Base-by-base conservation (phyloP, 2,113 vertebrate genomes). In the Tenebrosternarchus preto region DNA sequence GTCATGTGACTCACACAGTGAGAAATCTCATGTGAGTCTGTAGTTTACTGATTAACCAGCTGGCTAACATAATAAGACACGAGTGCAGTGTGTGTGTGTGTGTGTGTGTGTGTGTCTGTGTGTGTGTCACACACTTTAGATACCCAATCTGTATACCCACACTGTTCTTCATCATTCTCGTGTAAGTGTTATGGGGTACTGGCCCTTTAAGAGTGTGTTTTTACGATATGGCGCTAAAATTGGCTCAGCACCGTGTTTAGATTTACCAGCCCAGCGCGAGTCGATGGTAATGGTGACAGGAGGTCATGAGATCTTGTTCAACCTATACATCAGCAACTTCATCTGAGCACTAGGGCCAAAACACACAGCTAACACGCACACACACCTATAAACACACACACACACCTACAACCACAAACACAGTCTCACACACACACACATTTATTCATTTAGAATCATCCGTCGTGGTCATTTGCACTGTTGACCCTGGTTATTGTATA, bases 211-310 rank as follows among this genome's bases (percentile, higher is more conserved):
- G 67, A 59, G 56, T 55, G 53, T 57, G 82, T 84, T 73, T 81
- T 86, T 76, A 63, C 85, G 73, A 50, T 29, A 19, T 24, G 63
- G 67, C 84, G 85, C 73, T 79, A 84, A 74, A 77, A 76, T 67
- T 82, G 73, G 85, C 81, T 43, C 29, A 20, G 69, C n/a, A 77
- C 36, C 2, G 46, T 77, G 77, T 86, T 78, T 79, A 80, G 75
- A 25, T 71, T 81, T 81, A 78, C 67, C 82, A 86, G 77, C 72
- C 68, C 69, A 63, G 63, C 22, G 56, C 17, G 56, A 86, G 31
- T 66, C 56, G 55, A 72, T 8, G 31, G 57, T 33, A 56, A 73
- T 64, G 73, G 50, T 82, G 79, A 74, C 70, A 70, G 57, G 63
- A 29, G 11, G 67, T 25, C 59, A 83, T 79, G 68, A 79, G 59